phyloP scores from a whole-genome alignment of 2,888 invertebrate species.

The Odontocolon sp. region DNA sequence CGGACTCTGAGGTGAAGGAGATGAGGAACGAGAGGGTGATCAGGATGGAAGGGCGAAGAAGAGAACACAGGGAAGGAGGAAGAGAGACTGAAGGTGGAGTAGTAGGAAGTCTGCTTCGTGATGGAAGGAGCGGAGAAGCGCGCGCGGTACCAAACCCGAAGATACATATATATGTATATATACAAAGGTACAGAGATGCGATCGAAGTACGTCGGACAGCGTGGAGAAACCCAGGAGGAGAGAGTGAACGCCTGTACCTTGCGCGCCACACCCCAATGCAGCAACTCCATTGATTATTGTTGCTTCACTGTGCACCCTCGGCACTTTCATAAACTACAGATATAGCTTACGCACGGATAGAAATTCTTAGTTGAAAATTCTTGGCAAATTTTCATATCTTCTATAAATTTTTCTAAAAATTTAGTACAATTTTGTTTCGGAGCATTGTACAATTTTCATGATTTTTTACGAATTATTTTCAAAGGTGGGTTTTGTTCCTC shows the following conservation, averaged over 20 bases:
- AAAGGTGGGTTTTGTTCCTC: too few species aligned
- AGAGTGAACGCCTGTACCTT: constrained; percentile 59
- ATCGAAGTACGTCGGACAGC: constrained; percentile 78
- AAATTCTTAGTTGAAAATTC: too few species aligned
- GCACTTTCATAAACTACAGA: constrained; percentile 23
- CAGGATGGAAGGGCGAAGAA: constrained; percentile 48
- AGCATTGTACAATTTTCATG: too few species aligned
- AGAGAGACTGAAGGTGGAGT: constrained; percentile 5
- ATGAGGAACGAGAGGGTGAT: constrained; percentile 23
- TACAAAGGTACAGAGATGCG: constrained; percentile 67
- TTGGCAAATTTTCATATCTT: too few species aligned
- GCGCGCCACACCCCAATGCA: constrained; percentile 79
- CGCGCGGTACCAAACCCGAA: constrained; percentile 42
- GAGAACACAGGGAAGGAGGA: constrained; percentile 49
- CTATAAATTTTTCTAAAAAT: too few species aligned
- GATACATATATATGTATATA: too few species aligned
- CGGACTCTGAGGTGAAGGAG: constrained; percentile 10
- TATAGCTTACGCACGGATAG: constrained; percentile 8
- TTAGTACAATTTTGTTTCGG: too few species aligned
- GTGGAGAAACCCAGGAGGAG: constrained; percentile 69
- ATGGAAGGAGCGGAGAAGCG: constrained; percentile 46
- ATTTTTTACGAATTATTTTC: too few species aligned
- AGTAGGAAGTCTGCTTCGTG: constrained; percentile 47
- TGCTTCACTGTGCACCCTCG: constrained; percentile 62
- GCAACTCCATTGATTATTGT: constrained; percentile 80